Evolutionary conservation across 2,113 vertebrate genomes (phyloP).

Genomic region (Ariopsis seemanni): DNA sequence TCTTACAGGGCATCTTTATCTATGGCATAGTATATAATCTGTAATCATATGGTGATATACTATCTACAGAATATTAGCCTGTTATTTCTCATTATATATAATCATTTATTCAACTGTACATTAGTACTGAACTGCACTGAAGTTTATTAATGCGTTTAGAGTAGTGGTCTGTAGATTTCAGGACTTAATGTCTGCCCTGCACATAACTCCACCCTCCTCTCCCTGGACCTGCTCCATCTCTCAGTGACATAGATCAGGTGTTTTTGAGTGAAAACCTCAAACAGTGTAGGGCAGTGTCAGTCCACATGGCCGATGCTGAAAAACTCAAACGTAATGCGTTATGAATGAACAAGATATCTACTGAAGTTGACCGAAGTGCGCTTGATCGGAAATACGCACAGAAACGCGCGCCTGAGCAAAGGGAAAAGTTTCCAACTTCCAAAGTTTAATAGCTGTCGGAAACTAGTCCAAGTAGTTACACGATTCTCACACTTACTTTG

Average conservation of each 20-base stretch:
- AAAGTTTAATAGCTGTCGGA: background rate
- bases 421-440: background rate
- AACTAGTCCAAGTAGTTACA: too few species aligned
- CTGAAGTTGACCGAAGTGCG: background rate
- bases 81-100: background rate
- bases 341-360: too few species aligned
- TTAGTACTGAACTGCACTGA: background rate
- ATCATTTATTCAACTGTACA: background rate
- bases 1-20: background rate
- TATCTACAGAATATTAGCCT: background rate
- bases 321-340: background rate
- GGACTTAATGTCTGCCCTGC: background rate
- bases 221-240: background rate
- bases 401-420: background rate
- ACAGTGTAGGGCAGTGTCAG: background rate
- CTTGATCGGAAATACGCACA: conserved; percentile 23
- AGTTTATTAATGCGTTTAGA: background rate
- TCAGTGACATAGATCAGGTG: background rate
- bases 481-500: background rate
- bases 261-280: background rate
- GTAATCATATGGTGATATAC: too few species aligned
- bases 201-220: background rate
- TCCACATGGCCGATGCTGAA: background rate
- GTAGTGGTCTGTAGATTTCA: background rate
- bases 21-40: background rate